Base-by-base conservation (phyloP, 2,113 vertebrate genomes). In the mouse (Mus musculus) region DNA sequence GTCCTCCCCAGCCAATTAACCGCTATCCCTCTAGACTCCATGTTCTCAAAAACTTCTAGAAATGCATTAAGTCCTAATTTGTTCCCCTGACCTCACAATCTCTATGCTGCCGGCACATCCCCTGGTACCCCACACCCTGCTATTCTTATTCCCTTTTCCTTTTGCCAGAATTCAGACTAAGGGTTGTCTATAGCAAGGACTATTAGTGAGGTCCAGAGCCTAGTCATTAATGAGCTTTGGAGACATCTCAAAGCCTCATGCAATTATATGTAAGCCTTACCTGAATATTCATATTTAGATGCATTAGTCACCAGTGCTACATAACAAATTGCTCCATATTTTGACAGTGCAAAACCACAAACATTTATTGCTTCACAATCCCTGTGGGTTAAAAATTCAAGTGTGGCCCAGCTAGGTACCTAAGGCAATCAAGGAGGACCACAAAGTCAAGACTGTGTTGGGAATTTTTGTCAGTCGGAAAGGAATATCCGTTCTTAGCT, bases 341-440 rank as follows among this genome's bases (percentile, higher is more conserved):
- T 77, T 72, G 97, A 78, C 88, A 96, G 14, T 22, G 85, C 80
- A 56, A 95, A 95, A 90, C 63, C 88, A 65, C 10, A 90, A 96
- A 89, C 54, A 78, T 84, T 77, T 93, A 90, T 90, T 80, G 88
- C 73, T 81, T 95, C 67, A 22, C 39, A 71, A 49, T 90, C 90
- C 77, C 76, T 88, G 1, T 73, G 26, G 49, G 65, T 82, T 46
- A 36, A 82, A 95, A 87, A 77, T 92, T 63, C 89, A 88, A 54
- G 54, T 26, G 9, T 56, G n/a, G n/a, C 28, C 94, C 33, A 59
- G 22, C 28, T 75, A 61, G 90, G 13, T 73, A n/a, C 33, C n/a
- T 89, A 26, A 54, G 78, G 49, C 52, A 59, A 30, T 75, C 24
- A 67, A 36, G 46, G 84, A 69, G 46, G 42, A 4, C 2, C 19